Evolutionary conservation across 1,140 invertebrate genomes (phyloP).

Genomic region (Zeugodacus cucurbitae): DNA sequence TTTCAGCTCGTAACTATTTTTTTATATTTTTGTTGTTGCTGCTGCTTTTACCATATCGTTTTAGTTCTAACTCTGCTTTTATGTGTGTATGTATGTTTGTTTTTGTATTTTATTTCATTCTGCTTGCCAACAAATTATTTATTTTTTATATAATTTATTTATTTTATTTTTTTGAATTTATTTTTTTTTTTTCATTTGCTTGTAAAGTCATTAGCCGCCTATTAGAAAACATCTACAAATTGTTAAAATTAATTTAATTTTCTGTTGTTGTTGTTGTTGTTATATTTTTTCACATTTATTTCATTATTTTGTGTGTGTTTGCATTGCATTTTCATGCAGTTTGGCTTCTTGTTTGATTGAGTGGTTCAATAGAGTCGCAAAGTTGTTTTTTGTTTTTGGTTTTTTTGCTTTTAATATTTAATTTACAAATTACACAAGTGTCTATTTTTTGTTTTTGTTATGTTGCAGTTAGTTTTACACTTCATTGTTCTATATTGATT

Average conservation of each 20-base stretch:
- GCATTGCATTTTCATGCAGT: background rate
- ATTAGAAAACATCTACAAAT: slow-evolving; percentile 16
- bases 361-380: background rate
- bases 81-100: background rate
- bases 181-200: background rate
- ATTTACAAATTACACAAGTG: background rate
- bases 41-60: background rate
- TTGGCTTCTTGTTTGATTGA: slow-evolving; percentile 19
- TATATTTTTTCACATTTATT: background rate
- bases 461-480: background rate
- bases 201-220: background rate
- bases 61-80: background rate
- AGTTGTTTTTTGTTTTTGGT: background rate
- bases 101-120: background rate
- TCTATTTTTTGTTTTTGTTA: background rate
- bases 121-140: background rate
- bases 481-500: background rate
- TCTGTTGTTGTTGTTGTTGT: background rate
- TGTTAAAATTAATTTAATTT: background rate
- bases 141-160: background rate
- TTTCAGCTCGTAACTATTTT: background rate
- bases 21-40: background rate
- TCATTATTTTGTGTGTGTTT: background rate
- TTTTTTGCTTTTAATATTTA: background rate
- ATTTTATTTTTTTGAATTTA: background rate